Conservation (phyloP, 2,797 vertebrate genomes). For the Pseudomugil tenellus region DNA sequence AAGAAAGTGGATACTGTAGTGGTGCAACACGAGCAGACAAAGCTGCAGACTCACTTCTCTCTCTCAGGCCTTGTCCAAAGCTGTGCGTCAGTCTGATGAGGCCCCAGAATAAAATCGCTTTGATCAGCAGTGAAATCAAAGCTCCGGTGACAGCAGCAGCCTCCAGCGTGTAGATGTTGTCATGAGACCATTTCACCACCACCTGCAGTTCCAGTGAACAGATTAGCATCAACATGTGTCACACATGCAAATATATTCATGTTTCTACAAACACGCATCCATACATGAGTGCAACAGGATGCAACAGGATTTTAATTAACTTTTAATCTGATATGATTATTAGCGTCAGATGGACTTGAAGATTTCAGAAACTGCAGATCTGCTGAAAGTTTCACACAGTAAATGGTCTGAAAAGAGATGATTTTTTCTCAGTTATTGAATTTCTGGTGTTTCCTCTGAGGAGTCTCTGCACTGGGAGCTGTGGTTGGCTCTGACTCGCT, state of each 20-base stretch:
- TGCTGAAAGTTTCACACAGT: too few species aligned
- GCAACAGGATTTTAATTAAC: too few species aligned
- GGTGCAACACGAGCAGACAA: not conserved
- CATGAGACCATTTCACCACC: slow-evolving; percentile 75
- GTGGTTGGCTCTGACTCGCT: too few species aligned
- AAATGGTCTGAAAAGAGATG: too few species aligned
- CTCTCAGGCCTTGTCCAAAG: slow-evolving; percentile 87
- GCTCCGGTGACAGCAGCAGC: slow-evolving; percentile 83
- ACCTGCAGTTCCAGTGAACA: slow-evolving; percentile 69
- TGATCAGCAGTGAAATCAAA: slow-evolving; percentile 84
- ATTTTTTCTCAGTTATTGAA: too few species aligned
- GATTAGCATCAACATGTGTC: not conserved
- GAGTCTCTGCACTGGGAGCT: too few species aligned
- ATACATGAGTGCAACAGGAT: not conserved
- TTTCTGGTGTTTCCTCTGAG: too few species aligned
- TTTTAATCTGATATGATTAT: too few species aligned
- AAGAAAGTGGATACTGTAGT: too few species aligned
- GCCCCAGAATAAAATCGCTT: slow-evolving; percentile 83
- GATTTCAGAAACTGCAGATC: too few species aligned
- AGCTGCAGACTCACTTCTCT: slow-evolving; percentile 83
- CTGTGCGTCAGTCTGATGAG: slow-evolving; percentile 81
- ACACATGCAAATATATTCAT: not conserved
- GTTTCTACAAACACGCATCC: not conserved
- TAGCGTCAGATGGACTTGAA: too few species aligned
- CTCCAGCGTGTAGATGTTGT: slow-evolving; percentile 79